Evolutionary conservation across 2,888 invertebrate species (phyloP).

Genomic region (Tineola bisselliella): DNA sequence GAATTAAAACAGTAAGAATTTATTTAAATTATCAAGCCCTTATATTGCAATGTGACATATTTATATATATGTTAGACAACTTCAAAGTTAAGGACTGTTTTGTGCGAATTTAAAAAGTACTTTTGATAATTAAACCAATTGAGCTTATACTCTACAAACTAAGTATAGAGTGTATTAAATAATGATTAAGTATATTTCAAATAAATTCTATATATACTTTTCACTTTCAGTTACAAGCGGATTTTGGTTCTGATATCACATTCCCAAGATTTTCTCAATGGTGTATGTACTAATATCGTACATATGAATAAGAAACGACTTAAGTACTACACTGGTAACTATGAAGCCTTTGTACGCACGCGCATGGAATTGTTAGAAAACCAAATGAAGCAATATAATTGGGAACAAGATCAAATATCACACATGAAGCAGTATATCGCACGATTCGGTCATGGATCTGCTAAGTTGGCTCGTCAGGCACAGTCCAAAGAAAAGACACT

Average conservation of each 20-base stretch:
- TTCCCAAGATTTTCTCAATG: conserved; percentile 99
- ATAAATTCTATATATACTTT: no score
- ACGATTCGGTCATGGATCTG: conserved; percentile 98
- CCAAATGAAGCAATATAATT: conserved; percentile 98
- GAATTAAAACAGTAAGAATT: conserved; percentile 78
- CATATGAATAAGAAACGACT: conserved; percentile 94
- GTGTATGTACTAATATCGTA: conserved; percentile 95
- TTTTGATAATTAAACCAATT: no score
- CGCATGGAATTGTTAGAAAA: conserved; percentile 95
- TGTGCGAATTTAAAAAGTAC: no score
- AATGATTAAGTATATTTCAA: no score
- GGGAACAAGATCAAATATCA: conserved; percentile 99
- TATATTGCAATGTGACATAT: no score
- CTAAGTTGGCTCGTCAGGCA: conserved; percentile 97
- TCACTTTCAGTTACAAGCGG: conserved; percentile 81
- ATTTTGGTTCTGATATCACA: conserved; percentile 98
- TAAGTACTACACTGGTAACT: conserved; percentile 96
- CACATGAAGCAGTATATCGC: conserved; percentile 99
- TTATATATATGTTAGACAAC: no score
- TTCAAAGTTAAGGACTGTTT: no score
- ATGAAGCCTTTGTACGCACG: conserved; percentile 95
- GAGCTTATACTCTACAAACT: no score
- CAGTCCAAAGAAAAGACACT: conserved; percentile 99
- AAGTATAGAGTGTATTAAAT: no score
- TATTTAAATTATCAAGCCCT: no score